Conservation (phyloP, 2,888 invertebrate genomes). For the Danaus chrysippus region DNA sequence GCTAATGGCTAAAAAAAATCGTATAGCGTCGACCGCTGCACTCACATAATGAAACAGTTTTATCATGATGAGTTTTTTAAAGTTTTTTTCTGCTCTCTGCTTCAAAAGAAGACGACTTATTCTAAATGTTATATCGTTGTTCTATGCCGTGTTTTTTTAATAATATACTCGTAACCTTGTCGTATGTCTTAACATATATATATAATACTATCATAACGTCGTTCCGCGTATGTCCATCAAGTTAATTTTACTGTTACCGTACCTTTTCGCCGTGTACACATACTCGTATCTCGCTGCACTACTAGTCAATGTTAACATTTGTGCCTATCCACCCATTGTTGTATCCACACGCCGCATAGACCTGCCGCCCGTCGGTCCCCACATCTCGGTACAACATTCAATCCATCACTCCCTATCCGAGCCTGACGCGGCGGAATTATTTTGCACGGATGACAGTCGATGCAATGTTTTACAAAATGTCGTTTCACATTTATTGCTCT, state of each 20-base stretch:
- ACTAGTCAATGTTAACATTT: too few species aligned
- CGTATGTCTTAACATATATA: too few species aligned
- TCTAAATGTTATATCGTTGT: neutral
- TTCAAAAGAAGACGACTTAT: neutral
- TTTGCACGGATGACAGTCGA: neutral
- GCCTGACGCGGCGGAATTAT: neutral
- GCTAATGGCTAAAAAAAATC: conserved; percentile 19
- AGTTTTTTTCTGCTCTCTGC: conserved; percentile 2
- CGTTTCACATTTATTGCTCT: conserved; percentile 2
- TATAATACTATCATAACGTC: too few species aligned
- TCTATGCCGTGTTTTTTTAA: neutral
- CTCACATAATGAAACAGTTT: conserved; percentile 9
- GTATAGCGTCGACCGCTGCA: conserved; percentile 11
- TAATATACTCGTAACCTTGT: too few species aligned
- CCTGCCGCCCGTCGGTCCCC: neutral
- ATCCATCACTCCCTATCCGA: conserved; percentile 2
- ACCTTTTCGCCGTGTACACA: too few species aligned
- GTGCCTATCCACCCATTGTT: neutral
- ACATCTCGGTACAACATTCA: neutral
- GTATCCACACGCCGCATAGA: conserved; percentile 3
- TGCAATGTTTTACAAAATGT: conserved; percentile 3
- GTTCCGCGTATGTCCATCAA: too few species aligned
- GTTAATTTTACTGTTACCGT: too few species aligned
- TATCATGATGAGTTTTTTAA: conserved; percentile 4
- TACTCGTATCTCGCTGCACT: too few species aligned